Base-by-base conservation (phyloP, 2,888 invertebrate species). In the Pardosa pseudoannulata region DNA sequence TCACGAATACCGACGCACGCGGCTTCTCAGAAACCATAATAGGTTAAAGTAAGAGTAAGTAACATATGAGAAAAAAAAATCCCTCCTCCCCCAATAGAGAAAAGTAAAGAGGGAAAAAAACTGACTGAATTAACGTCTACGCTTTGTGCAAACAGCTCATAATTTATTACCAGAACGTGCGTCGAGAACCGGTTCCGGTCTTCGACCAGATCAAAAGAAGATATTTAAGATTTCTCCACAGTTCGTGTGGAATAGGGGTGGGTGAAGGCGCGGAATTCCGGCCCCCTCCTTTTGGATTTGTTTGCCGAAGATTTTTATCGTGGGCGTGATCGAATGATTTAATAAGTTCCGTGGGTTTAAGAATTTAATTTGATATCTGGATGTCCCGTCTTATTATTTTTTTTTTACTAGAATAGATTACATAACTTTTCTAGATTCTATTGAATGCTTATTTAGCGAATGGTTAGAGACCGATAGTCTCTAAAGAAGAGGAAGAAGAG, bases 261-360 rank as follows among this genome's bases (percentile, higher is more conserved):
- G 78, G 65, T 23, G n/a, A n/a, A n/a, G n/a, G n/a, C n/a, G 11
- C 23, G 23, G 23, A 56, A 56, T 56, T 56, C 23, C 23, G 2
- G n/a, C 23, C 56, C 56, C 56, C 56, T 23, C 56, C 16, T 56
- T 56, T n/a, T 23, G 67, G 71, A 76, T 83, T 71, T 83, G 82
- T 83, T 83, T 83, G 82, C 82, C 64, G 28, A 71, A 29, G 50
- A 19, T 50, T 64, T n/a, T 83, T 83, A 83, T 83, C 82, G 82
- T 72, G 36, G 76, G 76, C 82, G 76, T 72, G 76, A 83, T 83
- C 82, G 41, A 76, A 76, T 83, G 82, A 83, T 83, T 83, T 83
- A 83, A 83, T 83, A 83, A 75, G 41, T 82, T 62, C 41, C n/a
- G 46, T 62, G 65, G 76, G 41, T 29, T 67, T 39, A 67, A 67